Evolutionary conservation across 2,888 invertebrate genomes (phyloP).

Genomic region (Drosophila aldrichi): DNA sequence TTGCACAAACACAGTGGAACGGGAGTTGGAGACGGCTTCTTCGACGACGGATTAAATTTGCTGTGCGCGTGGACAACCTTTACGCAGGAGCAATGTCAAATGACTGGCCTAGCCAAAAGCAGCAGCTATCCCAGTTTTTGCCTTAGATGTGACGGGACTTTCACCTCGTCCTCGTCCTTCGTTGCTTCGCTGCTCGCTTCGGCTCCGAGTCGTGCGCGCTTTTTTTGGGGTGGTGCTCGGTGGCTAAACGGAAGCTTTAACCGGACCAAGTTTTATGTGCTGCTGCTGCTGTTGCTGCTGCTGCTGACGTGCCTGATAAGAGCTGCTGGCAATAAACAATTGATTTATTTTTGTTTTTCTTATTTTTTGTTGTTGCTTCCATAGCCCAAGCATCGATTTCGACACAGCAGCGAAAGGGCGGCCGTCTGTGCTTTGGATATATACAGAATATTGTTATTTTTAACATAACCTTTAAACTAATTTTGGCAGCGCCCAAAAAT

Average conservation of each 20-base stretch:
- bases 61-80: constrained; percentile 81
- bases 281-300: constrained; percentile 17
- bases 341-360: constrained; percentile 39
- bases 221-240: constrained; percentile 32
- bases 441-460: constrained; percentile 39
- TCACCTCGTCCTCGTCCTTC: constrained; percentile 45
- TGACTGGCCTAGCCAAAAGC: constrained; percentile 70
- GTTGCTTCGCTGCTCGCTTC: constrained; percentile 41
- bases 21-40: constrained; percentile 37
- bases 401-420: constrained; percentile 19
- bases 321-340: constrained; percentile 48
- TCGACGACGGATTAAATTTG: constrained; percentile 42
- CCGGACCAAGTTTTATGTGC: constrained; percentile 66
- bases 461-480: constrained; percentile 28
- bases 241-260: constrained; percentile 67
- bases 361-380: constrained; percentile 16
- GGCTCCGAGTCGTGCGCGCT: constrained; percentile 55
- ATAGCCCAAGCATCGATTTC: constrained; percentile 13
- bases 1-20: constrained; percentile 30
- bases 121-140: constrained; percentile 75
- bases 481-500: constrained; percentile 14
- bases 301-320: constrained; percentile 29
- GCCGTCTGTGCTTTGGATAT: constrained; percentile 10
- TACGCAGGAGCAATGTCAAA: constrained; percentile 83
- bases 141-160: constrained; percentile 75